Base-by-base conservation (phyloP, 2,888 invertebrate species). In the Ectropis crepuscularia region DNA sequence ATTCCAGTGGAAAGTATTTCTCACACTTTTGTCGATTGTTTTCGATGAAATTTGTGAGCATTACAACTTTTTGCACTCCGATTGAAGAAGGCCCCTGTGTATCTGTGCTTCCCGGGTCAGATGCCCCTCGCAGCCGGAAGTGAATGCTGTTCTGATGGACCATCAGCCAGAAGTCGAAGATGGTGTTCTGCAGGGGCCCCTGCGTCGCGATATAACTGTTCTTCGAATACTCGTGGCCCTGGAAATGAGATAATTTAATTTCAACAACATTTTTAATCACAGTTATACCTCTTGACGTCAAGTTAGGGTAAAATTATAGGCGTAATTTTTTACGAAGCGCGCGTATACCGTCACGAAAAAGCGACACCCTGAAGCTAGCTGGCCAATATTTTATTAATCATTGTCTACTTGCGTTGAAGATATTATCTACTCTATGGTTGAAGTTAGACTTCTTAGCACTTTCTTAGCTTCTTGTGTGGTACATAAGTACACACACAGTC, bases 101-200 rank as follows among this genome's bases (percentile, higher is more conserved):
- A 2, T 49, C 48, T 1, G 49, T 6, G 11, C 63, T 10, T n/a
- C 46, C 46, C 67, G 6, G 57, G 53, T 46, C 64, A 10, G 53
- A 64, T 51, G 58, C 62, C 57, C 71, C 78, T 63, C 70, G 73
- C 70, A 11, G 16, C 4, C 60, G 37, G 36, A 65, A 57, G 77
- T 91, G 74, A 62, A 76, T 38, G 79, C 87, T 77, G 74, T 95
- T 95, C 77, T 95, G 95, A 58, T 93, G 87, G 6, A 98, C 95
- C 98, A 98, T 97, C 42, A 95, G 94, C 98, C 98, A 98, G 87
- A 98, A 98, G 82, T 98, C 98, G 73, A 94, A 95, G 57, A 98
- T 95, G 0, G 98, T 98, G 85, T 98, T 97, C 36, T 96, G 94
- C 81, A 98, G 94, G 0, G 98, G 98, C 7, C 98, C 98, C 88